Conservation (phyloP, 1,140 invertebrate species). For the Campoletis sonorensis region DNA sequence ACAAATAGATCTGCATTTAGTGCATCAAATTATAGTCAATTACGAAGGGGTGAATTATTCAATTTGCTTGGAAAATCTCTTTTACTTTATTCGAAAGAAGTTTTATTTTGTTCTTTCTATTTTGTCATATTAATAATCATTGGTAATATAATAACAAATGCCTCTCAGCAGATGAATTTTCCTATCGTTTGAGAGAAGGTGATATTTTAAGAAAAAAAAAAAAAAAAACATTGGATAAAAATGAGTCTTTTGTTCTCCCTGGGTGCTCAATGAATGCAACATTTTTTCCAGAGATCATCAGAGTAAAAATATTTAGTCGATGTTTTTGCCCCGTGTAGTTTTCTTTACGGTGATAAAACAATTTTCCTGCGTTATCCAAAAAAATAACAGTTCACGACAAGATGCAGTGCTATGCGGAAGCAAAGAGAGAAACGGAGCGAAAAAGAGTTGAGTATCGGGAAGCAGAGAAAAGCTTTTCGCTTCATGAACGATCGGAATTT, state of each 20-base stretch:
- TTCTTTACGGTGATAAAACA: background rate
- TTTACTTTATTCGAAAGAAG: background rate
- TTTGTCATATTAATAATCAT: too few species aligned
- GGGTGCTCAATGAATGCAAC: too few species aligned
- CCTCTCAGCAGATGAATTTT: too few species aligned
- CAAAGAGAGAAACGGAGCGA: conserved; percentile 47
- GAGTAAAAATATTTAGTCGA: too few species aligned
- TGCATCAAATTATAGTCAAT: too few species aligned
- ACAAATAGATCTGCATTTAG: too few species aligned
- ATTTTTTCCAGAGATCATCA: too few species aligned
- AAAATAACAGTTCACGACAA: background rate
- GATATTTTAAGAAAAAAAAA: background rate
- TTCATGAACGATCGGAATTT: conserved; percentile 71
- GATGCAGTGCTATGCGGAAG: background rate
- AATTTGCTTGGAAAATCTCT: too few species aligned
- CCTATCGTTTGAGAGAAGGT: too few species aligned
- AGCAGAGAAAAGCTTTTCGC: conserved; percentile 54
- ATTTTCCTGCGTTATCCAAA: background rate
- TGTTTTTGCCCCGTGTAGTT: background rate
- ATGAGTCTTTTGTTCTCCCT: background rate
- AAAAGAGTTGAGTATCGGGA: conserved; percentile 24
- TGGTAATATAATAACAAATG: too few species aligned
- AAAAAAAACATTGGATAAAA: too few species aligned
- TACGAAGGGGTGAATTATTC: too few species aligned
- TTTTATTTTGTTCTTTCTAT: background rate